A percentile compares a stretch with the other conserved stretches of the same genome.
phyloP scores from a whole-genome alignment of 92 coral and sea anemone species.

The Palythoa caribaeorum region DNA sequence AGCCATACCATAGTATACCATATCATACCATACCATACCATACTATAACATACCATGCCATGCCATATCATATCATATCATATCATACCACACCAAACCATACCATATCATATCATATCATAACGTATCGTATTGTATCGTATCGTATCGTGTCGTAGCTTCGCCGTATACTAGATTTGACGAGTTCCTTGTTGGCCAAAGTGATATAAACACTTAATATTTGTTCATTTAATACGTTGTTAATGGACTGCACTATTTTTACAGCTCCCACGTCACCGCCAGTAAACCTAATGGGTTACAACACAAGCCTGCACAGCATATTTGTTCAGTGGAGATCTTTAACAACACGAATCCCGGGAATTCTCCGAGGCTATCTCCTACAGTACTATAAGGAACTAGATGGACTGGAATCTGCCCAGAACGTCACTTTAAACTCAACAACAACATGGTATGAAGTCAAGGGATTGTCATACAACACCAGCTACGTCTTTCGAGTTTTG shows the following conservation, averaged over 20 bases:
- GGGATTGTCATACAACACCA: conserved; percentile 10
- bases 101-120: too few species aligned
- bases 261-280: conserved; percentile 18
- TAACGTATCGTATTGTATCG: too few species aligned
- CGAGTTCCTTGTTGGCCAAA: not conserved
- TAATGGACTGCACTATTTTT: not conserved
- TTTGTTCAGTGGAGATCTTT: not conserved
- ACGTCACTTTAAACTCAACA: not conserved
- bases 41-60: too few species aligned
- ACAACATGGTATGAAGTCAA: not conserved
- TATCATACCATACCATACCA: too few species aligned
- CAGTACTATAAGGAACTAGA: not conserved
- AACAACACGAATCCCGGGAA: conserved; percentile 11
- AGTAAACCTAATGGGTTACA: not conserved
- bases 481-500: not conserved
- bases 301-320: conserved; percentile 14
- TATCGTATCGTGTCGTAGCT: too few species aligned
- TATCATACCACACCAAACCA: too few species aligned
- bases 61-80: too few species aligned
- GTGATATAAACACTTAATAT: not conserved
- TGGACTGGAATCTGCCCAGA: not conserved
- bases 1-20: too few species aligned
- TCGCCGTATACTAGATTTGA: too few species aligned
- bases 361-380: conserved; percentile 25
- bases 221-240: not conserved